Percentiles rank a stretch among this genome's conserved stretches.
Evolutionary conservation across 2,797 vertebrate genomes (phyloP).

Genomic region (Harpagifer antarcticus): DNA sequence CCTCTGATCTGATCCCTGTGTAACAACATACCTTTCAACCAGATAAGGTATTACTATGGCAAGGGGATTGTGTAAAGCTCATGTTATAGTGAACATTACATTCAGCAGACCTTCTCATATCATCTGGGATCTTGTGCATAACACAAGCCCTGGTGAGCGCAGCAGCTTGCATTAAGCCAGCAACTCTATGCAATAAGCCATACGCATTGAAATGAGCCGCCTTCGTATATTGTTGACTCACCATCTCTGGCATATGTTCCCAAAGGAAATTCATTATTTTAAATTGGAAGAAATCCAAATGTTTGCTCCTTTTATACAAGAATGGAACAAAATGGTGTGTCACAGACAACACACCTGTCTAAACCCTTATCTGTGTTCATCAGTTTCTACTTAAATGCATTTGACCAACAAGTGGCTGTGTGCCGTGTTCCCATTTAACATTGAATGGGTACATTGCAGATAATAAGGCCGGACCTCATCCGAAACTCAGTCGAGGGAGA

Average conservation of each 20-base stretch:
- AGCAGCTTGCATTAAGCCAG: slow-evolving; percentile 31
- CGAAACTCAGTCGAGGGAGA: slow-evolving; percentile 9
- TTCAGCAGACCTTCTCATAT: slow-evolving; percentile 20
- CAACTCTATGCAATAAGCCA: slow-evolving; percentile 15
- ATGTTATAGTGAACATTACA: slow-evolving; percentile 10
- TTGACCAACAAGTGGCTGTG: slow-evolving; percentile 30
- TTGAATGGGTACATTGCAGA: slow-evolving; percentile 38
- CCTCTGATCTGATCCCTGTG: neutral
- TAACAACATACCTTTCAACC: neutral
- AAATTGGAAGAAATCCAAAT: neutral
- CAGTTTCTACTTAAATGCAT: slow-evolving; percentile 52
- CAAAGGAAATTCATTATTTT: slow-evolving; percentile 18
- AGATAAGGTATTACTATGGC: slow-evolving; percentile 20
- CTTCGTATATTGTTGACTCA: slow-evolving; percentile 17
- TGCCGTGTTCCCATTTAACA: slow-evolving; percentile 36
- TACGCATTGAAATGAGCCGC: slow-evolving; percentile 7
- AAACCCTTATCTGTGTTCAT: slow-evolving; percentile 36
- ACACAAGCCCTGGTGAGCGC: slow-evolving; percentile 17
- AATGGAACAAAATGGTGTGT: slow-evolving; percentile 25
- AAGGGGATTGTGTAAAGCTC: slow-evolving; percentile 27
- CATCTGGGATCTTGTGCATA: slow-evolving; percentile 27
- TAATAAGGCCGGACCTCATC: slow-evolving; percentile 44
- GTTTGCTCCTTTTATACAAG: neutral
- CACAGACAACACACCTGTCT: slow-evolving; percentile 18
- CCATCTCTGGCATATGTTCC: neutral